Conservation (phyloP, 2,113 vertebrate species). For the Rhinolophus ferrumequinum region DNA sequence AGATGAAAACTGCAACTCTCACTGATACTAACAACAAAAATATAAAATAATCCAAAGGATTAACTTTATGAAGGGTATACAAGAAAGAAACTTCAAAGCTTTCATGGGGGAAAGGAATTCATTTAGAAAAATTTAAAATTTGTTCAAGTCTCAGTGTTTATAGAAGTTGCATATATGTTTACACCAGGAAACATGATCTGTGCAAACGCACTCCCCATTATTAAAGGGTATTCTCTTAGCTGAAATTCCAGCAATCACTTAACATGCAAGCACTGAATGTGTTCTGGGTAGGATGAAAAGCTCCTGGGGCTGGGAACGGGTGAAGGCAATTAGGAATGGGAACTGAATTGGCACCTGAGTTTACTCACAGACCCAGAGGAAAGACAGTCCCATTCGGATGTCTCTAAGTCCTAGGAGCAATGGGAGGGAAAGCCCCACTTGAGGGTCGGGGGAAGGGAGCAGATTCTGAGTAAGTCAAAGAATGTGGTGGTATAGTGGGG, state of each 20-base stretch:
- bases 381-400: background rate
- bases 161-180: background rate
- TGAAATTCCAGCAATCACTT: background rate
- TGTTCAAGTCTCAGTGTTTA: background rate
- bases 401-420: background rate
- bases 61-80: background rate
- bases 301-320: background rate
- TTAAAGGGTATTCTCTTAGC: background rate
- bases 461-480: background rate
- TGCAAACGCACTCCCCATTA: background rate
- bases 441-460: too few species aligned
- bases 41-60: background rate
- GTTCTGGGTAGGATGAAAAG: background rate
- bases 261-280: background rate
- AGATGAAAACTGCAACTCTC: background rate
- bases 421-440: background rate
- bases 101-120: background rate
- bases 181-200: background rate
- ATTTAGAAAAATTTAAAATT: conserved; percentile 9
- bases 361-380: background rate
- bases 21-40: background rate
- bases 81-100: background rate
- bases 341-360: background rate
- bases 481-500: background rate
- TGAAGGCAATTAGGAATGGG: background rate